Base-by-base conservation (phyloP, 2,888 invertebrate genomes). In the Cerceris ruficornis region DNA sequence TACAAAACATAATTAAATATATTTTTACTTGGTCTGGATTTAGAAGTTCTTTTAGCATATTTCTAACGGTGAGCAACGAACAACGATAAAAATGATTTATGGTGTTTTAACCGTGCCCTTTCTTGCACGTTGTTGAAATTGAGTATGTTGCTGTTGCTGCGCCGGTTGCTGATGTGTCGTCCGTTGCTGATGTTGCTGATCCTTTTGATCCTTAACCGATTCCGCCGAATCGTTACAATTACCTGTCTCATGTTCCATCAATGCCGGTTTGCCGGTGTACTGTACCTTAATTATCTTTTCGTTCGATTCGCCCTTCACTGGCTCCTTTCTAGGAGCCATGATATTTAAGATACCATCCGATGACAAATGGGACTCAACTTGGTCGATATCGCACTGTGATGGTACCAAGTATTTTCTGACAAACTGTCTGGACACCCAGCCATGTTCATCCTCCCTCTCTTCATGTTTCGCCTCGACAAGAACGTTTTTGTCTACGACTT, bases 331-430 rank as follows among this genome's bases (percentile, higher is more conserved):
- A 0, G 96, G 96, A 0, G 96, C 96, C 0, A 95, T 94, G 57
- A 97, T 95, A 4, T 96, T 96, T 68, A 97, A 92, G 39, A 97
- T 95, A 8, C 97, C 97, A 90, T 97, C 97, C 0, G 97, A 96
- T 0, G 97, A 97, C 28, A 98, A 93, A 0, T 95, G 95, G 71
- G 97, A 97, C 65, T 95, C 93, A 0, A 98, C 94, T 80, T 95
- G 94, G 7, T 95, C 94, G n/a, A 96, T 94, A 70, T 97, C 95
- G 71, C 93, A 93, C 64, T 93, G 93, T 86, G 94, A 93, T 0
- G 96, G 96, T 55, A 96, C 93, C 81, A 95, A 93, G 88, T 96
- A 96, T 60, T 94, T 94, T 80, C 97, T 94, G 2, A 93, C 94
- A 91, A 98, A 97, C 90, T 97, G 97, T 17, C 97, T 94, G 8